phyloP scores from a whole-genome alignment of 2,888 invertebrate genomes.

The Stramonita haemastoma region DNA sequence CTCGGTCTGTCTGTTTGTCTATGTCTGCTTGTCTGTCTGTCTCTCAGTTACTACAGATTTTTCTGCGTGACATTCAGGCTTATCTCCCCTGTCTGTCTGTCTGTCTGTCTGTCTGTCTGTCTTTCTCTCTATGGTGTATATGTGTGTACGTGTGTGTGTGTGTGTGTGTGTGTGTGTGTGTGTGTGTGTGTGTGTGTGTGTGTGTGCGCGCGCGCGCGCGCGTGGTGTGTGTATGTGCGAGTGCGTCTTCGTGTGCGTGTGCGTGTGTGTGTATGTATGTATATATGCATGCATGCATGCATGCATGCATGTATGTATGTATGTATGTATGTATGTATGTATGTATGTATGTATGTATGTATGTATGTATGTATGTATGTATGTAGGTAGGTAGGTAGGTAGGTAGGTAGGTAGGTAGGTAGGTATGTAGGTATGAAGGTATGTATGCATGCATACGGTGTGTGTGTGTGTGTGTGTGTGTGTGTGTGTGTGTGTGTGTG shows the following conservation, averaged over 20 bases:
- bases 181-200: not conserved
- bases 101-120: not conserved
- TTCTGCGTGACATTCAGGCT: not conserved
- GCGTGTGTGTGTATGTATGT: not conserved
- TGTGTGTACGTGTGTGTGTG: not conserved
- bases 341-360: not conserved
- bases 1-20: not conserved
- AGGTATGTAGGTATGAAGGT: too few relatives aligned
- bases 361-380: not conserved
- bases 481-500: not conserved
- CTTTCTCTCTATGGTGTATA: not conserved
- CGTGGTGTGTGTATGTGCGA: not conserved
- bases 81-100: not conserved
- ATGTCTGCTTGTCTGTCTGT: not conserved
- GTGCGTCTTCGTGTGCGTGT: not conserved
- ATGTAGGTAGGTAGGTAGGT: too few relatives aligned
- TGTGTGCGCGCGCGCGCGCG: not conserved
- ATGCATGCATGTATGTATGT: not conserved
- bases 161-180: not conserved
- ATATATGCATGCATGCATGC: not conserved
- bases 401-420: too few relatives aligned
- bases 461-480: too few relatives aligned
- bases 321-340: not conserved
- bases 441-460: too few relatives aligned
- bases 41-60: too few relatives aligned